Base-by-base conservation (phyloP, 2,888 invertebrate genomes). In the Sinodicranocentrus sp. region DNA sequence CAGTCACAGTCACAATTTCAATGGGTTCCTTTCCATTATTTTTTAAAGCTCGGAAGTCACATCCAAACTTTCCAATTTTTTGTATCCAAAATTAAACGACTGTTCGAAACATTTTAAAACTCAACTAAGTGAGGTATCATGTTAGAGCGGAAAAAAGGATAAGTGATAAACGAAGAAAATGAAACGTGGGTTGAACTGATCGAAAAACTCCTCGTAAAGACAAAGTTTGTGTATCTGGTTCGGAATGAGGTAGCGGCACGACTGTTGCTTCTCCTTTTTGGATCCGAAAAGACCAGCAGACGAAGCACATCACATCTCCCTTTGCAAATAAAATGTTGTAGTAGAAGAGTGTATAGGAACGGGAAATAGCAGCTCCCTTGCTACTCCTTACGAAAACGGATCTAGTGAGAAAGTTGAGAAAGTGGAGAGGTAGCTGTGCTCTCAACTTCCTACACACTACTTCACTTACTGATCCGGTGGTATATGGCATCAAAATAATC, bases 201-300 rank as follows among this genome's bases (percentile, higher is more conserved):
- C 23, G 67, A 39, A 79, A 65, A 44, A 52, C 63, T 80, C 73
- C 80, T 73, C 73, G 73, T 73, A 80, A 72, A 80, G 67, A 67
- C 54, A 25, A 65, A 25, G 33, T 39, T 72, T 33, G 71, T 72
- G 59, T 71, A 80, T 59, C 80, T 80, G 73, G 72, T 68, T 75
- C 70, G 80, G 71, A 76, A 76, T 75, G 80, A 48, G 72, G 84
- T 76, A 80, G 84, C 80, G 84, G 80, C 76, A 80, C 84, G 84
- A 84, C 84, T 84, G 84, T 84, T 84, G 84, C 84, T 84, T 80
- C 82, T 68, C 26, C 1, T 65, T 61, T 76, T 44, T 54, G n/a
- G 80, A 72, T 67, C 61, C 63, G 63, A 70, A 82, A 76, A 76
- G 82, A 72, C 72, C 43, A 72, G 80, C 15, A 70, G 73, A 21